These are phyloP conservation scores for Neoitamus cyanurus DNA, from an alignment of 2,888 invertebrate genomes.

Conservation along the genomic window DNA sequence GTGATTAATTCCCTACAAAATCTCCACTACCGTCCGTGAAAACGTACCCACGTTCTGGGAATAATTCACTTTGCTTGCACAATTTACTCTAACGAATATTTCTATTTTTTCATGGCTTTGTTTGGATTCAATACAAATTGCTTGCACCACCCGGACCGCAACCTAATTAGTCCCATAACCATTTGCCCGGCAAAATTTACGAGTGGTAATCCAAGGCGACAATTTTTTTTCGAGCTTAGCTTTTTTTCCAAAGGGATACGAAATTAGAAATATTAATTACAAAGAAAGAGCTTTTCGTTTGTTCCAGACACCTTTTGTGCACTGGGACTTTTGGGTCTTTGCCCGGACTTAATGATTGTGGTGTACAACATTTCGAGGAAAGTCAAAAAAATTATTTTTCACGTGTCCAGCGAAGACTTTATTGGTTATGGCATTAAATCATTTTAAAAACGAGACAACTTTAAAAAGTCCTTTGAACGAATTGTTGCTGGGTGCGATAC, in stretches of 20 bases:
- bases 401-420: not conserved
- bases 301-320: not conserved
- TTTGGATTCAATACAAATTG: not conserved
- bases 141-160: not conserved
- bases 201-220: not conserved
- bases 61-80: not conserved
- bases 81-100: not conserved
- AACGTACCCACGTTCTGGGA: not conserved
- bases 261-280: not conserved
- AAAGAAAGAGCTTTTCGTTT: not conserved
- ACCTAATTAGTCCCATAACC: not conserved
- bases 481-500: not conserved
- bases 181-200: not conserved
- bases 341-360: too few species aligned
- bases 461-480: not conserved
- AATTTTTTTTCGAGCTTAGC: not conserved
- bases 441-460: not conserved
- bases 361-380: not conserved
- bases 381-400: not conserved
- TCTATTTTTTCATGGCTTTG: not conserved
- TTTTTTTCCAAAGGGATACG: not conserved
- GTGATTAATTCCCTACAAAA: not conserved
- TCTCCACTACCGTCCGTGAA: not conserved
- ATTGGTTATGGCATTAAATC: not conserved
- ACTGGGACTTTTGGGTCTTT: too few species aligned